Percentiles rank a stretch among this genome's conserved stretches.
Evolutionary conservation across 2,797 vertebrate species (phyloP).

Genomic region (Acrossocheilus fasciatus): DNA sequence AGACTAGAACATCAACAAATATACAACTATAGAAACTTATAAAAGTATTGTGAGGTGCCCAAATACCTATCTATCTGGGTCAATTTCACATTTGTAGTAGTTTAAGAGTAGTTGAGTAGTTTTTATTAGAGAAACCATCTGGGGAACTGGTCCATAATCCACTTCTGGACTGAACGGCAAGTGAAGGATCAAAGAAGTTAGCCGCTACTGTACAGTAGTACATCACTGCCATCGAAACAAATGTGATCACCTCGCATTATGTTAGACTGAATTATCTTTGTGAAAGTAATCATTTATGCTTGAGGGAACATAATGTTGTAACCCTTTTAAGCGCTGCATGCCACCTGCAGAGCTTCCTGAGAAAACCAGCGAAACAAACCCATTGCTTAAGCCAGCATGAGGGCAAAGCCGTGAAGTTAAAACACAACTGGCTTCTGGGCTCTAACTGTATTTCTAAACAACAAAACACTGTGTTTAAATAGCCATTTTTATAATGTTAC

Average conservation of each 20-base stretch:
- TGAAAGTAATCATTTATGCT: neutral
- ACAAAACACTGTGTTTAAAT: neutral
- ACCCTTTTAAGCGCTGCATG: neutral
- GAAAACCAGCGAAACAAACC: neutral
- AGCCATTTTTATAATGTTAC: neutral
- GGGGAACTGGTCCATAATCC: neutral
- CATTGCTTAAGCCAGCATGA: neutral
- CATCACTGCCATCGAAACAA: neutral
- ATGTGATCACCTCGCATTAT: neutral
- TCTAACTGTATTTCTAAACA: neutral
- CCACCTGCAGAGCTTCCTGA: conserved; percentile 7
- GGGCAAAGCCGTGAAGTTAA: neutral
- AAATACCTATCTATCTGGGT: neutral
- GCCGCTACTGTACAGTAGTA: neutral
- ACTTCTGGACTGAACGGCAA: neutral
- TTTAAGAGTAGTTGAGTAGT: no score
- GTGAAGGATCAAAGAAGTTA: neutral
- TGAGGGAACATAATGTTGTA: neutral
- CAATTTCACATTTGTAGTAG: neutral
- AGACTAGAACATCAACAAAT: conserved; percentile 13
- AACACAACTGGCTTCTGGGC: neutral
- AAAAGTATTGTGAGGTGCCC: no score
- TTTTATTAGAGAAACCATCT: neutral
- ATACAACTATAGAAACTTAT: neutral
- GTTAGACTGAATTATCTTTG: neutral